Conservation (phyloP, 2,113 vertebrate genomes). For the Amphiprion ocellaris region DNA sequence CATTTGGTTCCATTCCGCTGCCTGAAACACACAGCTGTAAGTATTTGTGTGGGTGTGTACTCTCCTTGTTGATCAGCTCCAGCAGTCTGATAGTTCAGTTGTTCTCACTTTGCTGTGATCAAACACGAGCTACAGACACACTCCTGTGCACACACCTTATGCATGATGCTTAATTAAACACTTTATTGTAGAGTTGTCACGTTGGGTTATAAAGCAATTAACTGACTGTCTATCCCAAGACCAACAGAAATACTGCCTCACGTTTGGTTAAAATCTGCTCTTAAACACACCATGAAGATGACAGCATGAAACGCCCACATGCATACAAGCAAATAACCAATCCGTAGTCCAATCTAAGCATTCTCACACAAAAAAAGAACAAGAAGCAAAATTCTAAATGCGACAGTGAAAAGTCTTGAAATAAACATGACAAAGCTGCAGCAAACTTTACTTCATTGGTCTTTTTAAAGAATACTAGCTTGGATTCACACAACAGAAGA, state of each 20-base stretch:
- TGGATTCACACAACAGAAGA: no score
- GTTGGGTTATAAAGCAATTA: slow-evolving; percentile 4
- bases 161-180: slow-evolving; percentile 15
- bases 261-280: neutral
- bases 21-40: neutral
- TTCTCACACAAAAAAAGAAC: neutral
- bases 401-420: no score
- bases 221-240: slow-evolving; percentile 23
- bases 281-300: neutral
- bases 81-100: slow-evolving; percentile 68
- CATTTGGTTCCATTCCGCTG: neutral
- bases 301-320: neutral
- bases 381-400: no score
- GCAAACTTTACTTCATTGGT: no score
- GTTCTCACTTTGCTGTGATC: slow-evolving; percentile 78
- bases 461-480: no score
- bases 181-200: neutral
- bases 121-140: slow-evolving; percentile 63
- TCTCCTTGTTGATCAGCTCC: slow-evolving; percentile 24
- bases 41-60: neutral
- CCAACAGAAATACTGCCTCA: slow-evolving; percentile 5
- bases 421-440: no score
- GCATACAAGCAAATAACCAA: neutral
- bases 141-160: slow-evolving; percentile 15
- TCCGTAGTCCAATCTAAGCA: neutral